Evolutionary conservation across 35 echinoderm and acorn worm genomes (phyloP), one percentile per base, ranked within the genome.

Genomic region (Lytechinus variegatus): DNA sequence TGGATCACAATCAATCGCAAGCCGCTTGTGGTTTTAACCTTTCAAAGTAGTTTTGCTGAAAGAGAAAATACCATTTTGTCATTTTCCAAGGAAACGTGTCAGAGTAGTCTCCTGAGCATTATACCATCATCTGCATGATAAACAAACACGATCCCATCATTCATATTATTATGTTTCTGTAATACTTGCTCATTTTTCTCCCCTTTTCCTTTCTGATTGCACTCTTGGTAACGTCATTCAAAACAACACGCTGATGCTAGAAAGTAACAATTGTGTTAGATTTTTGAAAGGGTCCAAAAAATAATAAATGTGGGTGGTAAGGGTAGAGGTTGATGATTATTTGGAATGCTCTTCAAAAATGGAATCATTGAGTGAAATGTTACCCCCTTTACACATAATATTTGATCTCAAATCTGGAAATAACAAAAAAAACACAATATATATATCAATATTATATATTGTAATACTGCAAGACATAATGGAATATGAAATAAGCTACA

Each of bases 1-100:
- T 90, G 88, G 88, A 44, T 90, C 28, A 54, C 88, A 90, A 90
- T 90, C 88, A 90, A 44, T 90, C 88, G 52, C 29, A 90, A 19
- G 52, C 66, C 66, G 66, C 66, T 79, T 79, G 66, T 79, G 66
- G 66, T 79, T 79, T 79, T 79, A 79, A 79, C 66, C 66, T 79
- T 79, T 79, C 66, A 79, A 79, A 79, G 66, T 24, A 79, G 66
- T 79, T 79, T 79, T 79, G 16, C 66, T 79, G 66, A 79, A 79
- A 79, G 66, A 79, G 12, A 79, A 79, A 79, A 79, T 79, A 24
- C 66, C 66, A 79, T 79, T 79, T 79, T 79, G 66, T 79, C 66
- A 79, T 79, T 79, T 79, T 79, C 66, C 66, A 79, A 79, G 66
- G 66, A 24, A 79, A 24, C 19, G 66, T 79, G 66, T 79, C 66